Evolutionary conservation across 2,797 vertebrate species (phyloP), one percentile per base, ranked within the genome.

Genomic region (Pangasius macronema): DNA sequence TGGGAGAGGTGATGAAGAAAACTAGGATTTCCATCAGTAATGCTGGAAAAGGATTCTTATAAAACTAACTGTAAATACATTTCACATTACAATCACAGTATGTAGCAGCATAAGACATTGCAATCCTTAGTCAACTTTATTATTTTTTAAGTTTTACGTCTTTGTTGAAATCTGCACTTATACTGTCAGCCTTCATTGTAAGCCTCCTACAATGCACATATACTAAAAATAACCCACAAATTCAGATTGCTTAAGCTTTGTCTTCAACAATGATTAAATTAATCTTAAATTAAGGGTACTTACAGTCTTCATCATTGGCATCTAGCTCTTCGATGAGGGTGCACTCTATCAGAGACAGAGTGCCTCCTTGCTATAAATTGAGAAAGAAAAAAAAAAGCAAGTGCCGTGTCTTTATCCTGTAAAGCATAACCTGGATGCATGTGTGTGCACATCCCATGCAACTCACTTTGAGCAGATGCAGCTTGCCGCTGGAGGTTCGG

Each of bases 401-500:
- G 30, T 7, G 30, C 55, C 59, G 22, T 16, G 42, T 63, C n/a
- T 75, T 51, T 36, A 73, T 82, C 49, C 46, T 42, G 22, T 24
- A 75, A 85, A 33, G 2, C 39, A 85, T 10, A n/a, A 4, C 9
- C 59, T 10, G 53, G 53, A 24, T 36, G 30, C 53, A 16, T 49
- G n/a, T 30, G 9, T 20, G 22, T 49, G 51, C 4, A 9, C 8
- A 42, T n/a, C 46, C 46, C 46, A 22, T 27, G 24, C 16, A 49
- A 86, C 90, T 89, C 94, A 99, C 98, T 97, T 99, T 99, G 67
- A 99, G 97, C 87, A 99, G 93, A 94, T 99, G 98, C 8, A 99
- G 95, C 90, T 99, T 99, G 86, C 98, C 98, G 90, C 98, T 97
- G n/a, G 98, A 99, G 84, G 97, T 98, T 85, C 97, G 96, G 2